phyloP scores from a whole-genome alignment of 2,113 vertebrate genomes.

The Mellivora capensis region DNA sequence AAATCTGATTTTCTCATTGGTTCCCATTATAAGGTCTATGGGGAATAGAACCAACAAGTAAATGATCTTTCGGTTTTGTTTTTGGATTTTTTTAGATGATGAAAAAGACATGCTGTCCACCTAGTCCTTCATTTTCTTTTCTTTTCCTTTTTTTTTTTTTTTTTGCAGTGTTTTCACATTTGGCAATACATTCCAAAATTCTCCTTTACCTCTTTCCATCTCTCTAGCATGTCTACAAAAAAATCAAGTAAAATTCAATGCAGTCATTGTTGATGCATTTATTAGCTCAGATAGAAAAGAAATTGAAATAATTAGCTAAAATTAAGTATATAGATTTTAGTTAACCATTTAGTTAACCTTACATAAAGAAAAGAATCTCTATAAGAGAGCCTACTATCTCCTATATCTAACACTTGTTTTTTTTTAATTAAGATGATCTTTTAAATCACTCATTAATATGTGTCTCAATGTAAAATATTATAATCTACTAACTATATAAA shows the following conservation, averaged over 20 bases:
- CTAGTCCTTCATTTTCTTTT: background rate
- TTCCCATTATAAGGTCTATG: background rate
- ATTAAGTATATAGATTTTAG: background rate
- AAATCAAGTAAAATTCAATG: background rate
- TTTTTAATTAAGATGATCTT: background rate
- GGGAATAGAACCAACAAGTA: background rate
- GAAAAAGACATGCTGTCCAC: background rate
- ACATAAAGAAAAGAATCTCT: background rate
- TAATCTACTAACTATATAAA: conserved; percentile 4
- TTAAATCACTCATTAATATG: background rate
- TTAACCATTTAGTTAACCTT: background rate
- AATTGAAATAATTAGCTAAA: background rate
- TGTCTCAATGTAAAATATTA: background rate
- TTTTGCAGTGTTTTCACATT: background rate
- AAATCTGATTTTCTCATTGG: background rate
- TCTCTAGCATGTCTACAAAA: background rate
- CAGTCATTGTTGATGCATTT: background rate
- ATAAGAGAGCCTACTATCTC: background rate
- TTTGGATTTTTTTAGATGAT: background rate
- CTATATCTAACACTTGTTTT: background rate
- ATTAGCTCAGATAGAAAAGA: background rate
- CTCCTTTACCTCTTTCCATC: background rate
- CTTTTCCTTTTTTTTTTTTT: background rate
- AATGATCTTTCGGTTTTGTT: background rate
- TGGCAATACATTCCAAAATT: background rate